Percentiles rank a stretch among this genome's conserved stretches.
phyloP scores from a whole-genome alignment of 2,113 vertebrate genomes.

The Ammospiza nelsoni region DNA sequence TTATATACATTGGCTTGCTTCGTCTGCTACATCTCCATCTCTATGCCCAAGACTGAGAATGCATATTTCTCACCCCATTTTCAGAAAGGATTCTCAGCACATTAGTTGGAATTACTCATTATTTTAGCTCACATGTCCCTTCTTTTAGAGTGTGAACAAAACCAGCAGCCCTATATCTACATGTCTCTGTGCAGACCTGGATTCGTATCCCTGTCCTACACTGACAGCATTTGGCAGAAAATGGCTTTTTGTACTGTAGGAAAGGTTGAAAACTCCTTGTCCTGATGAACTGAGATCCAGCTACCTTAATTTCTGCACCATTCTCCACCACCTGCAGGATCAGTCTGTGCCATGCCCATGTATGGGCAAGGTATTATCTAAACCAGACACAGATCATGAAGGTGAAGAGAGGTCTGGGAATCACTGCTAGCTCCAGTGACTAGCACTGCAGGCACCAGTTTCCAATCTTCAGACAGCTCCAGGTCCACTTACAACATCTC shows the following conservation, averaged over 20 bases:
- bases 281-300: neutral
- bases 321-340: neutral
- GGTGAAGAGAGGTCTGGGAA: neutral
- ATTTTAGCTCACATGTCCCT: neutral
- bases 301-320: neutral
- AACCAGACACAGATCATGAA: neutral
- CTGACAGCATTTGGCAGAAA: neutral
- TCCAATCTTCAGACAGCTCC: neutral
- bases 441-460: neutral
- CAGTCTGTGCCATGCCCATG: neutral
- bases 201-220: neutral
- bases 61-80: neutral
- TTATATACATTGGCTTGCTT: neutral
- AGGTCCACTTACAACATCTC: neutral
- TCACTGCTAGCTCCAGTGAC: neutral
- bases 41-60: neutral
- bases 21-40: neutral
- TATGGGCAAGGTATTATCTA: neutral
- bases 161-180: neutral
- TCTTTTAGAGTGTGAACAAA: neutral
- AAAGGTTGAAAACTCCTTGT: neutral
- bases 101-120: neutral
- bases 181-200: neutral
- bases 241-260: neutral
- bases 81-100: neutral